These are phyloP conservation scores for Platanista minor DNA, from an alignment of 2,113 vertebrate genomes.

Conservation along the genomic window DNA sequence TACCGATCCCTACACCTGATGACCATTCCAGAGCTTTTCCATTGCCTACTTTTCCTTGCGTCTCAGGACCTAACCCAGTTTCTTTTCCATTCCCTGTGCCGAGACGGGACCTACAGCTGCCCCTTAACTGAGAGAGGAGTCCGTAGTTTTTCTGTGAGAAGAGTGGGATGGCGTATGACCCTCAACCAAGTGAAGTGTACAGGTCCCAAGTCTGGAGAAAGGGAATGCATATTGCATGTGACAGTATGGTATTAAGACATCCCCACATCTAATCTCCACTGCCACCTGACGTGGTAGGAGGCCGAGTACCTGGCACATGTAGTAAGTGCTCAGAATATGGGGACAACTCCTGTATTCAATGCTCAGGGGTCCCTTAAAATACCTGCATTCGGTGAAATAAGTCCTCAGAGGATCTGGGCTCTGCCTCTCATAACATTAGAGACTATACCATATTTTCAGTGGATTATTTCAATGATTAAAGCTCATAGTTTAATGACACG, in stretches of 20 bases:
- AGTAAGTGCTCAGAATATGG: not conserved
- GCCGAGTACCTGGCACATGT: not conserved
- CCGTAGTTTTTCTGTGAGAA: not conserved
- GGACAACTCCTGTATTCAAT: not conserved
- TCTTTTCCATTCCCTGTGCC: not conserved
- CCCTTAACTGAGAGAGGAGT: not conserved
- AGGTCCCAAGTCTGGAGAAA: not conserved
- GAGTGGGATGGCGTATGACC: not conserved
- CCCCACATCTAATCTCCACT: not conserved
- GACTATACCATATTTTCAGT: not conserved
- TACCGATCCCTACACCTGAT: not conserved
- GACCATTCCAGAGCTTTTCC: not conserved
- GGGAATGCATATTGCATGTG: not conserved
- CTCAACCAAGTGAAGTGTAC: not conserved
- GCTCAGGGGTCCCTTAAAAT: not conserved
- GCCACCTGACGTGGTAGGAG: not conserved
- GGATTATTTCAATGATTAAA: not conserved
- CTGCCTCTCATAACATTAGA: not conserved
- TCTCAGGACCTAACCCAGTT: not conserved
- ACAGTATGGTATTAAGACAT: not conserved
- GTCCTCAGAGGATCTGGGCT: not conserved
- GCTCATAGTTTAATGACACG: not conserved
- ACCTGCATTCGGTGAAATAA: not conserved
- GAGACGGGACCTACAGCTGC: not conserved
- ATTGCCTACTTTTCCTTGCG: not conserved